Evolutionary conservation across 2,888 invertebrate genomes (phyloP), one percentile per base, ranked within the genome.

Genomic region (Microctonus hyperodae): DNA sequence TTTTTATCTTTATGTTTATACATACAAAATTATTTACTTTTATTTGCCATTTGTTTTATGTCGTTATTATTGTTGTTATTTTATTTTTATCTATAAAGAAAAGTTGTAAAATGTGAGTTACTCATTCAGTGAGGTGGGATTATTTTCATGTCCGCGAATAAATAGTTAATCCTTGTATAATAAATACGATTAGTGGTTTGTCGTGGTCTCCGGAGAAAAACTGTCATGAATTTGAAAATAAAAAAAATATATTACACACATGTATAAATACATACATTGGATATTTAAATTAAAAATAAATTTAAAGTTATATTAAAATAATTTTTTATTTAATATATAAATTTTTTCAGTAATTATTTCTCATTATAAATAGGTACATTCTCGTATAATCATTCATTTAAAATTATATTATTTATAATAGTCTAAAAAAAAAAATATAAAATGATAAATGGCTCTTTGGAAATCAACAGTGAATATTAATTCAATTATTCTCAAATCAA

Each of bases 141-240:
- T 57, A 23, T 40, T 37, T 44, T 22, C 16, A 6, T 35, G 23
- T 28, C 37, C 10, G 25, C 16, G 40, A 25, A 44, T 58, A 37
- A 7, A n/a, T n/a, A n/a, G n/a, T 25, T 37, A 58, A 58, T 58
- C 44, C 58, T 25, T 4, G 37, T 58, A 25, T 40, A 58, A 40
- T 58, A 58, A 58, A 58, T 58, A 40, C 35, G 40, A 58, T 58
- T 58, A 44, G n/a, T 37, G 13, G 13, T 13, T n/a, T 37, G 40
- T 20, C 25, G 40, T 58, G 37, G 37, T 57, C 35, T 33, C 9
- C 16, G 16, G 11, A 35, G 33, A 35, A 57, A 25, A 58, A 35
- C 58, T 35, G 37, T 58, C 40, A 44, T 4, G 37, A 22, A 20
- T 40, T 16, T 40, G 40, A 25, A n/a, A n/a, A n/a, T n/a, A n/a